phyloP scores from a whole-genome alignment of 2,888 invertebrate species.

The Epistrophella euchroma region DNA sequence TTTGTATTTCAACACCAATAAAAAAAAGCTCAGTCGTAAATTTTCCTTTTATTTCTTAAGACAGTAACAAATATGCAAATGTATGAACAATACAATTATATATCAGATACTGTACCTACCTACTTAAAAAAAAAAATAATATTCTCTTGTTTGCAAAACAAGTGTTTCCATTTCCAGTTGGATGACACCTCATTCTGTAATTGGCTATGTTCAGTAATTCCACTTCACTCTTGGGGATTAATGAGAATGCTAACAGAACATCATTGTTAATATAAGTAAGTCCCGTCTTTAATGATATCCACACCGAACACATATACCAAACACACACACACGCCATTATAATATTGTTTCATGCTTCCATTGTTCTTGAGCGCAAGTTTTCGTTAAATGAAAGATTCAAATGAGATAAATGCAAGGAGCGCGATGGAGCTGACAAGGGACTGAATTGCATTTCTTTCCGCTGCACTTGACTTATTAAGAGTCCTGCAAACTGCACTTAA shows the following conservation, averaged over 20 bases:
- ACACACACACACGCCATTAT: neutral
- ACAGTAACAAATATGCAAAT: neutral
- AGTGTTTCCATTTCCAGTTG: constrained; percentile 15
- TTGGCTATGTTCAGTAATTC: constrained; percentile 62
- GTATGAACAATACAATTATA: neutral
- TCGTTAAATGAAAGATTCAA: constrained; percentile 53
- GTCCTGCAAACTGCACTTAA: constrained; percentile 63
- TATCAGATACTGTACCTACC: neutral
- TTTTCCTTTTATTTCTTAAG: neutral
- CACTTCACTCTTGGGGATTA: constrained; percentile 31
- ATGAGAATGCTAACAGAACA: constrained; percentile 33
- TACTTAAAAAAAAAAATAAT: neutral
- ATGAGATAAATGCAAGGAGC: constrained; percentile 55
- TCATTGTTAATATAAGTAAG: constrained; percentile 48
- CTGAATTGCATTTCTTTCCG: constrained; percentile 43
- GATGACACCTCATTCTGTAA: constrained; percentile 33
- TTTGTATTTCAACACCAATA: neutral
- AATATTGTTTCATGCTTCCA: constrained; percentile 24
- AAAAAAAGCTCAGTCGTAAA: neutral
- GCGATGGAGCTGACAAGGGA: constrained; percentile 37
- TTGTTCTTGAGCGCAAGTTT: constrained; percentile 50
- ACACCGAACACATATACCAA: neutral
- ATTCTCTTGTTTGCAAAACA: constrained; percentile 2
- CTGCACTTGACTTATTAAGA: constrained; percentile 71
- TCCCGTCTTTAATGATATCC: neutral